Conservation (phyloP, 2,888 invertebrate species). For the Ypsolopha scabrella region DNA sequence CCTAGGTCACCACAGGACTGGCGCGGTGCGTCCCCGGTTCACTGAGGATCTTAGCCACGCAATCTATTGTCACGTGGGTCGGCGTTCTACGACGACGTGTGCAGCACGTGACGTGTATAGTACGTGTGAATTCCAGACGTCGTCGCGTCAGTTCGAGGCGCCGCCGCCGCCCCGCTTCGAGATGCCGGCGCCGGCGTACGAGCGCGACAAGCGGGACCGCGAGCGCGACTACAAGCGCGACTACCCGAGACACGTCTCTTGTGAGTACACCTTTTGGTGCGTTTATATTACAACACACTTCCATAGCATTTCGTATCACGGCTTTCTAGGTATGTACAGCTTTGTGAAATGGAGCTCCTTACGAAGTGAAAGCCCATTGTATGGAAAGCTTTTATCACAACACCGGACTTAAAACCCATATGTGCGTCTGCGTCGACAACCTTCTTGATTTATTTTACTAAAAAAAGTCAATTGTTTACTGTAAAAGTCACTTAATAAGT, state of each 20-base stretch:
- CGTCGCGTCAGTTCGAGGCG: slow-evolving; percentile 49
- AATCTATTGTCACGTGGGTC: too few species aligned
- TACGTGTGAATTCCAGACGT: slow-evolving; percentile 5
- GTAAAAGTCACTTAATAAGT: too few species aligned
- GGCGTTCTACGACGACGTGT: too few species aligned
- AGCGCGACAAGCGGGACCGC: slow-evolving; percentile 51
- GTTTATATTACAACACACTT: neutral
- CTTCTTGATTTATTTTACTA: neutral
- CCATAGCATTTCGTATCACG: slow-evolving; percentile 8
- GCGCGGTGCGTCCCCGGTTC: too few species aligned
- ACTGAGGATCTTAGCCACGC: too few species aligned
- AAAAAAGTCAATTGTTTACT: too few species aligned
- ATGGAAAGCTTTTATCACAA: too few species aligned
- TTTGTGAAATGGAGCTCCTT: neutral
- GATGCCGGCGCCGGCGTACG: slow-evolving; percentile 48
- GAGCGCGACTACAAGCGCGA: slow-evolving; percentile 63
- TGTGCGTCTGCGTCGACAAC: neutral
- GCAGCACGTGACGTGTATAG: too few species aligned
- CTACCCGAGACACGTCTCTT: slow-evolving; percentile 53
- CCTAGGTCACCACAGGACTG: too few species aligned
- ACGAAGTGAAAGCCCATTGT: too few species aligned
- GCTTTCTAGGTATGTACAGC: neutral
- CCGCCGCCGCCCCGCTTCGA: slow-evolving; percentile 72
- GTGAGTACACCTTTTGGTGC: slow-evolving; percentile 22
- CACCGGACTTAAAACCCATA: too few species aligned